Evolutionary conservation across 30 jellyfish, hydroid and myxozoan genomes (phyloP).

Genomic region (Phacellophora camtschatica): DNA sequence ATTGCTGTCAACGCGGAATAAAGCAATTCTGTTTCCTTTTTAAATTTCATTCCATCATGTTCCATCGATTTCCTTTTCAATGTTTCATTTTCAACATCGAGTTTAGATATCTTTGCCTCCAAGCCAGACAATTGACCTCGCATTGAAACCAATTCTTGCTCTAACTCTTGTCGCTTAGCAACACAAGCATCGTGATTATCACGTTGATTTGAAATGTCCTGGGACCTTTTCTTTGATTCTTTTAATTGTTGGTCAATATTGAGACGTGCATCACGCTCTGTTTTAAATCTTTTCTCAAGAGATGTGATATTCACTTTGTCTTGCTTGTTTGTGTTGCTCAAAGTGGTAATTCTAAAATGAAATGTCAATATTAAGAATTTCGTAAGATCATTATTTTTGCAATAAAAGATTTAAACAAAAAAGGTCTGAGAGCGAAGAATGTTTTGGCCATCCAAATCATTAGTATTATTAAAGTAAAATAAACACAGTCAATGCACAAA

Average conservation of each 20-base stretch:
- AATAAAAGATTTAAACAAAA: too few relatives aligned
- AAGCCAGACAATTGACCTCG: conserved; percentile 62
- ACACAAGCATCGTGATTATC: conserved; percentile 92
- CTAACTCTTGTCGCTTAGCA: conserved; percentile 92
- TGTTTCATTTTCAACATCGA: conserved; percentile 74
- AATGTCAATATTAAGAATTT: too few relatives aligned
- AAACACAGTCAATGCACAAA: too few relatives aligned
- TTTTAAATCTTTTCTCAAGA: conserved; percentile 80
- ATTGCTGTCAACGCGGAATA: conserved; percentile 92
- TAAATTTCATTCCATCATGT: conserved; percentile 80
- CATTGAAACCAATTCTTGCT: conserved; percentile 68
- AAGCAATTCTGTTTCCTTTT: conserved; percentile 86
- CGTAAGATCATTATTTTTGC: too few relatives aligned
- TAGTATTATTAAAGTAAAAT: too few relatives aligned
- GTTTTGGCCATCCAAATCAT: too few relatives aligned
- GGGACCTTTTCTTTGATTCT: conserved; percentile 75
- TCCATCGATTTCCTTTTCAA: conserved; percentile 77
- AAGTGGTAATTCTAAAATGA: conserved; percentile 61
- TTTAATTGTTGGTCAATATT: conserved; percentile 77
- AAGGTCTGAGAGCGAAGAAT: too few relatives aligned
- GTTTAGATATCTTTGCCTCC: conserved; percentile 47
- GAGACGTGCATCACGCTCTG: conserved; percentile 79
- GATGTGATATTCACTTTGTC: conserved; percentile 77
- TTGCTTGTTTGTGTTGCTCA: conserved; percentile 62
- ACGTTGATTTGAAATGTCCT: conserved; percentile 62